Percentiles rank a stretch among this genome's conserved stretches.
Evolutionary conservation across 2,113 vertebrate species (phyloP).

Genomic region (Herpailurus yagouaroundi): DNA sequence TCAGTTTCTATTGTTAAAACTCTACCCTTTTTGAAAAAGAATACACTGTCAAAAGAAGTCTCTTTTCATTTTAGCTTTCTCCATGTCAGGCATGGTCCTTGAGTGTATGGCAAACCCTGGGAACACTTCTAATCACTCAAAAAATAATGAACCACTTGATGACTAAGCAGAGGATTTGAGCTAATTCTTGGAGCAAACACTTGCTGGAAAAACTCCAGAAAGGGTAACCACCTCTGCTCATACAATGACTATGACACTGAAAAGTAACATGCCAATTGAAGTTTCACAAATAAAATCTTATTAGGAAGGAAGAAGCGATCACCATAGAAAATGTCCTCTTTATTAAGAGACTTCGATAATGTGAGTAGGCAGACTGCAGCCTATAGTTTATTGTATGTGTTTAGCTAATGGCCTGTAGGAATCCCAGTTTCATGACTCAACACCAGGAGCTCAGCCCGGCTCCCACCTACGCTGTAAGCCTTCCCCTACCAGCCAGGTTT

Average conservation of each 20-base stretch:
- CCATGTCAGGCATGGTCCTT: neutral
- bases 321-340: neutral
- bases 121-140: neutral
- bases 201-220: neutral
- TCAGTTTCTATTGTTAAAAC: neutral
- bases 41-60: neutral
- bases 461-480: neutral
- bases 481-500: neutral
- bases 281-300: constrained; percentile 7
- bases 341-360: neutral
- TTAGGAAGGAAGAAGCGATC: neutral
- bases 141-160: neutral
- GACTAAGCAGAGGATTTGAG: neutral
- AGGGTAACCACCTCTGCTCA: neutral
- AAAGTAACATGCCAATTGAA: neutral
- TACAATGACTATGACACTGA: neutral
- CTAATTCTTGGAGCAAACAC: neutral
- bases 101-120: neutral
- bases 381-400: neutral
- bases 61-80: neutral
- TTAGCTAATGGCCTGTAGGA: neutral
- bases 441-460: neutral
- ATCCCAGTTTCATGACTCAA: neutral
- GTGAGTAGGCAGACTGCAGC: neutral
- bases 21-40: constrained; percentile 19